phyloP scores from a whole-genome alignment of 2,888 invertebrate genomes.

The Drosophila kambysellisi region DNA sequence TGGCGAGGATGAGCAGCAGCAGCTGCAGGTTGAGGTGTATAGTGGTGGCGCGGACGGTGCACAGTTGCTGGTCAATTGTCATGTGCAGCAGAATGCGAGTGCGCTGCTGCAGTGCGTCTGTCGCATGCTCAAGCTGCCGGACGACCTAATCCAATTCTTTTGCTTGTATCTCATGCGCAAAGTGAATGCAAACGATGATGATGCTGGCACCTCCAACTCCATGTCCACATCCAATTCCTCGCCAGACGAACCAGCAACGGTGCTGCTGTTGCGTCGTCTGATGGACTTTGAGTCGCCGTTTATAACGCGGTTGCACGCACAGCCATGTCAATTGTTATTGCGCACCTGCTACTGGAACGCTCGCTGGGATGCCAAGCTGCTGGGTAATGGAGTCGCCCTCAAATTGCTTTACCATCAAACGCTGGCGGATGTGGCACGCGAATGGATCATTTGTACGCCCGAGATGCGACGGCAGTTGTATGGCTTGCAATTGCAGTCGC shows the following conservation, averaged over 20 bases:
- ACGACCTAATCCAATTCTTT: slow-evolving; percentile 94
- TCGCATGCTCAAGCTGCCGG: slow-evolving; percentile 91
- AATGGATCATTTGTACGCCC: slow-evolving; percentile 92
- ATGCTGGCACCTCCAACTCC: slow-evolving; percentile 74
- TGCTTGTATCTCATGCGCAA: slow-evolving; percentile 94
- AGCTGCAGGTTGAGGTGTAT: slow-evolving; percentile 65
- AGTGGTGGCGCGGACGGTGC: slow-evolving; percentile 19
- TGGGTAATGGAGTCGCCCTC: slow-evolving; percentile 92
- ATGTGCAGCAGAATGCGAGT: slow-evolving; percentile 93
- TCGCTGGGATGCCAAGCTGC: slow-evolving; percentile 92
- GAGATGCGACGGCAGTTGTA: slow-evolving; percentile 90
- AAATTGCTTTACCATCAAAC: slow-evolving; percentile 95
- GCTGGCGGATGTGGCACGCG: slow-evolving; percentile 93
- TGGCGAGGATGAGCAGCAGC: slow-evolving; percentile 61
- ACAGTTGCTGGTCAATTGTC: slow-evolving; percentile 92
- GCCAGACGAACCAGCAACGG: slow-evolving; percentile 88
- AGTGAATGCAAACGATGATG: slow-evolving; percentile 86
- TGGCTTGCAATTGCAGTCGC: slow-evolving; percentile 90
- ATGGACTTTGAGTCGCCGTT: slow-evolving; percentile 99
- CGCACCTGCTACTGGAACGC: slow-evolving; percentile 97
- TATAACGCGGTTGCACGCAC: slow-evolving; percentile 92
- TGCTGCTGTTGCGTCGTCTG: slow-evolving; percentile 93
- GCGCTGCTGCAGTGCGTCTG: slow-evolving; percentile 93
- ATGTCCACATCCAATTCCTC: slow-evolving; percentile 74
- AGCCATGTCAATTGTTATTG: slow-evolving; percentile 92